These are phyloP conservation scores for Oceanites oceanicus DNA, from an alignment of 2,113 vertebrate species.

Conservation along the genomic window DNA sequence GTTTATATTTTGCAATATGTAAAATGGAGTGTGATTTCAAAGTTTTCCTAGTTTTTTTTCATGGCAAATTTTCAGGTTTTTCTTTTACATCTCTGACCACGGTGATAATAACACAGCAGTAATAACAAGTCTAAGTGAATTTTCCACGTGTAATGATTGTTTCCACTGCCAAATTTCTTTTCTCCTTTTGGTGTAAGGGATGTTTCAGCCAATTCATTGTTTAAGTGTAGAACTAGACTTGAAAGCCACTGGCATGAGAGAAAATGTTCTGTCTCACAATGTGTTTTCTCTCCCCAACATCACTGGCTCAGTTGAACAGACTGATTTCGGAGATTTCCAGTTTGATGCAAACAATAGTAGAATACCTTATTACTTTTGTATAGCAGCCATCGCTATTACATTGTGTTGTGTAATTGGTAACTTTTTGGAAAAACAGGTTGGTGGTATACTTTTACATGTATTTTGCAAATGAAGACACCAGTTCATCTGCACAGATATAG, in stretches of 20 bases:
- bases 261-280: background rate
- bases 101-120: background rate
- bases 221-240: background rate
- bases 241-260: background rate
- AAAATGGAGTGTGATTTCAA: background rate
- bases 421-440: background rate
- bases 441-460: background rate
- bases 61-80: background rate
- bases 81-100: background rate
- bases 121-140: background rate
- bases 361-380: background rate
- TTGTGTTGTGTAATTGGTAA: background rate
- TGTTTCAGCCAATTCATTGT: background rate
- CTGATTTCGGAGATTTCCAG: background rate
- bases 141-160: background rate
- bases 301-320: background rate
- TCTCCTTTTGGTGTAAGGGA: background rate
- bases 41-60: background rate
- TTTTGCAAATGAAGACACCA: background rate
- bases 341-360: background rate
- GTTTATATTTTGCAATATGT: slow-evolving; percentile 25
- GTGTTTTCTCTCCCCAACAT: background rate
- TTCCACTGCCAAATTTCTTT: background rate
- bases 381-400: background rate
- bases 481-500: background rate